Evolutionary conservation across 2,113 vertebrate species (phyloP).

Genomic region (Bubo bubo): DNA sequence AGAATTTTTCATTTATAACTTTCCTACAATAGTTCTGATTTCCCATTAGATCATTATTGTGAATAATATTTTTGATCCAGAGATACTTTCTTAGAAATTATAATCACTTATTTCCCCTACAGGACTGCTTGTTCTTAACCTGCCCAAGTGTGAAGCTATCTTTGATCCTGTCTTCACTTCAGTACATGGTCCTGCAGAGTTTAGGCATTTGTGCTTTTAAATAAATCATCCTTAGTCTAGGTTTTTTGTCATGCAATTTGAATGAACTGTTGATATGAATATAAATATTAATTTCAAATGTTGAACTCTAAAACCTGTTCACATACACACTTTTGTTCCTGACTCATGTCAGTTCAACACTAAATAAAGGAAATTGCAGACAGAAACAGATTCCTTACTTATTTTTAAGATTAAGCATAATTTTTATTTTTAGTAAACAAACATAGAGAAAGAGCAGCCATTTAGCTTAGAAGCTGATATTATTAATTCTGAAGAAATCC

Average conservation of each 20-base stretch:
- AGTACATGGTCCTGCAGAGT: neutral
- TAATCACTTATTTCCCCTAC: neutral
- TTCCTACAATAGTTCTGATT: neutral
- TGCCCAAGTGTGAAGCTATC: neutral
- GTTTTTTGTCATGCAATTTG: neutral
- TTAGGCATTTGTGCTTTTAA: neutral
- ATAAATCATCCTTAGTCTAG: neutral
- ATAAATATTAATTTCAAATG: neutral
- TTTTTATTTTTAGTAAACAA: neutral
- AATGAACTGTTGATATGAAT: neutral
- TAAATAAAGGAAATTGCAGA: neutral
- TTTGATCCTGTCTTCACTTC: neutral
- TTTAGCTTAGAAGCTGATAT: neutral
- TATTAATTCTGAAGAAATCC: neutral
- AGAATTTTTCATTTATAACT: neutral
- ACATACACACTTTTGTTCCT: neutral
- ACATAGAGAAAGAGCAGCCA: neutral
- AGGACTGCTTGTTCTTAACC: neutral
- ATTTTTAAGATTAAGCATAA: neutral
- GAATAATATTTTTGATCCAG: neutral
- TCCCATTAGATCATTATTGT: neutral
- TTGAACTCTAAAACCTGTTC: neutral
- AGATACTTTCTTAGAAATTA: neutral
- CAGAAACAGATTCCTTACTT: neutral
- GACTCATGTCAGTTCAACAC: neutral